These are phyloP conservation scores for Leiothrix lutea DNA, from an alignment of 2,113 vertebrate species.

Conservation along the genomic window DNA sequence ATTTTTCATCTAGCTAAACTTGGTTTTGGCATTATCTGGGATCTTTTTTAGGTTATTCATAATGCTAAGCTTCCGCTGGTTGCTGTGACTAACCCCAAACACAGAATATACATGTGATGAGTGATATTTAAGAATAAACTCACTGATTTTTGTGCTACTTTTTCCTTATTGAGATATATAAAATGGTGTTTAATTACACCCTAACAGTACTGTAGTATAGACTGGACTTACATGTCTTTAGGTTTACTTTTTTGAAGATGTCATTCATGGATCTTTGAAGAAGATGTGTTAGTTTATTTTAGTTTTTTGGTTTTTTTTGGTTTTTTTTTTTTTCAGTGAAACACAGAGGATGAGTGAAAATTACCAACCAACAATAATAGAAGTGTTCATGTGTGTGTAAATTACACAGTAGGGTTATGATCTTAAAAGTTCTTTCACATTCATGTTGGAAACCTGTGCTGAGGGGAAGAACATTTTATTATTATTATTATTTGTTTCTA, in stretches of 20 bases:
- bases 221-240: background rate
- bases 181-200: background rate
- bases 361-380: background rate
- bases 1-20: background rate
- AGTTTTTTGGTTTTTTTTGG: background rate
- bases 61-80: background rate
- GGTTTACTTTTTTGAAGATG: background rate
- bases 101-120: background rate
- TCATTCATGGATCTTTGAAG: background rate
- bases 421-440: background rate
- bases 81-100: background rate
- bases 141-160: background rate
- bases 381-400: accelerated
- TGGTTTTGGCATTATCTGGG: background rate
- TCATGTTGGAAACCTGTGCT: background rate
- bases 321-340: background rate
- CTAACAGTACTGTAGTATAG: background rate
- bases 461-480: background rate
- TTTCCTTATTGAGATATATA: background rate
- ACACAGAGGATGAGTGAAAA: background rate
- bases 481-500: background rate
- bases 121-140: background rate
- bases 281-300: background rate
- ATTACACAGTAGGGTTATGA: background rate
- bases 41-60: background rate